Evolutionary conservation across 64 coral and sea anemone genomes (phyloP), one percentile per base, ranked within the genome.

Genomic region (Montipora cactus): DNA sequence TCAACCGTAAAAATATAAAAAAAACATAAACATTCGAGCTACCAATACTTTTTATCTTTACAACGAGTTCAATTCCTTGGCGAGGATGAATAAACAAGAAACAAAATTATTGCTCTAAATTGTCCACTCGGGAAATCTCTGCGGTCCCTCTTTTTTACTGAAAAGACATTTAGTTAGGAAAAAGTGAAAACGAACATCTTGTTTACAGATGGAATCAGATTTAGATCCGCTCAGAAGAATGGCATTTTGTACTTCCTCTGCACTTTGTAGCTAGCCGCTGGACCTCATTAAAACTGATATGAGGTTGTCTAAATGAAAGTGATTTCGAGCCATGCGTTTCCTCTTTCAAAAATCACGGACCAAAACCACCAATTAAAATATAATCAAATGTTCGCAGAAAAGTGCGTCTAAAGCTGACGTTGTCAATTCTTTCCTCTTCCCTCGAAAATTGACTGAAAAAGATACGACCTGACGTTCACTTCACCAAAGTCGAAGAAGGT

Each of bases 261-360:
- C 15, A 79, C 77, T 50, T 79, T 50, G 47, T 14, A 46, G 47
- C 5, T 8, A 53, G 21, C 51, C 51, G 19, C 21, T 22, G 21
- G 55, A 82, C 23, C 55, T 66, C 15, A 66, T 66, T 46, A 66
- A 45, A 66, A 59, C 22, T 82, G 44, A 13, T 10, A 82, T 5
- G n/a, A 82, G 80, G 58, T 44, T 19, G 22, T 7, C 76, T n/a
- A 49, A 78, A 78, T 78, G 6, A 49, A 78, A 78, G 45, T 78
- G 76, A 78, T 78, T 49, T 49, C 16, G 10, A 49, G 15, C 44
- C 44, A 16, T 49, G 9, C 4, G 76, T 47, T 76, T 76, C 74
- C 74, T 11, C 61, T 37, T 37, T 64, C 61, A 64, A 64, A 57
- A 16, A 64, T 14, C 14, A 64, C 61, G 10, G 10, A 55, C 52